Evolutionary conservation across 2,113 vertebrate species (phyloP).

Genomic region (Ovis canadensis): DNA sequence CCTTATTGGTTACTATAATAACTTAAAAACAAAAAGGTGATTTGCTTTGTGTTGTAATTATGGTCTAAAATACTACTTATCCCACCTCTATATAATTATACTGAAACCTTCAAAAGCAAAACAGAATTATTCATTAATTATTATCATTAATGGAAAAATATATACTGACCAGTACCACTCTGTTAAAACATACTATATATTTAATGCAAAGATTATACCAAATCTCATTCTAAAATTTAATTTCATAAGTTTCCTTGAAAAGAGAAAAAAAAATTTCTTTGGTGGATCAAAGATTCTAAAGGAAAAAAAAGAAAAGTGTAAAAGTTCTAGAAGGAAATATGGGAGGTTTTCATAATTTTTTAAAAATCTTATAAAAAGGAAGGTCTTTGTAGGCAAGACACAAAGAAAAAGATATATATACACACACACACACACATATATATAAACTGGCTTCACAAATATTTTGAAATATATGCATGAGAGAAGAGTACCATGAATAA

Average conservation of each 20-base stretch:
- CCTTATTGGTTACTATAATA: neutral
- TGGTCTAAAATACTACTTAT: neutral
- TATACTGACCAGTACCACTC: neutral
- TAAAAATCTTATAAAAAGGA: neutral
- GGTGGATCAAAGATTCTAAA: constrained; percentile 1
- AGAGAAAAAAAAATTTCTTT: neutral
- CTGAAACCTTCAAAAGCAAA: neutral
- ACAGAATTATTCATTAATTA: neutral
- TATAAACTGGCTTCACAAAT: neutral
- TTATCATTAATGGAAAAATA: neutral
- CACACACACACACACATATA: neutral
- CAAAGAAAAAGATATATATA: neutral
- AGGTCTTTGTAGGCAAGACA: neutral
- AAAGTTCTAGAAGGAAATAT: neutral
- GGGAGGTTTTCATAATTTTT: neutral
- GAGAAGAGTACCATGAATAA: neutral
- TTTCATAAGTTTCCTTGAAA: neutral
- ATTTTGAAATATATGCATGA: neutral
- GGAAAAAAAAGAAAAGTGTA: neutral
- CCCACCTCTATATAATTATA: neutral
- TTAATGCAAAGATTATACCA: neutral
- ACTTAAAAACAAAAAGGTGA: constrained; percentile 18
- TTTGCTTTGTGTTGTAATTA: neutral
- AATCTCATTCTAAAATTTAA: neutral
- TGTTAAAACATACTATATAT: neutral